Percentiles rank a stretch among this genome's conserved stretches.
Conservation (phyloP, 2,113 vertebrate species). For the Saimiri boliviensis region DNA sequence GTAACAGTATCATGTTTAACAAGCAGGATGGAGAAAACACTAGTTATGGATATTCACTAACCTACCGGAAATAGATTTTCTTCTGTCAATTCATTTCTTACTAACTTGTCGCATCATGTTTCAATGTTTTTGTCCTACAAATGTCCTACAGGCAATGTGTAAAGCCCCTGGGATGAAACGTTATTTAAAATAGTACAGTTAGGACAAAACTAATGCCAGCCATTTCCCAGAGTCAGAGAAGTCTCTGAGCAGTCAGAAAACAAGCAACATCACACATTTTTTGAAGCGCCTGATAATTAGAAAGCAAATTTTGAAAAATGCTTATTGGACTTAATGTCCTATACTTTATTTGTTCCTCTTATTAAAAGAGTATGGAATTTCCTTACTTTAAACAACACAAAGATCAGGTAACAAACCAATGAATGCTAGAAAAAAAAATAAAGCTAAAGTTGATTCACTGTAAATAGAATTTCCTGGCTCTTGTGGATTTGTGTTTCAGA, state of each 20-base stretch:
- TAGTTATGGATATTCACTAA: neutral
- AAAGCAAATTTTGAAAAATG: neutral
- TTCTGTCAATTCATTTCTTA: neutral
- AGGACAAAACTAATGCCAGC: neutral
- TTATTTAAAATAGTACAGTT: neutral
- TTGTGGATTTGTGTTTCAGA: neutral
- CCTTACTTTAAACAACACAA: neutral
- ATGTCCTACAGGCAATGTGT: neutral
- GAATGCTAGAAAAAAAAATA: neutral
- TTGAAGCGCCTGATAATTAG: neutral
- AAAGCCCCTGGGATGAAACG: neutral
- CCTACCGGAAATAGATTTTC: neutral
- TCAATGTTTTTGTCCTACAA: neutral
- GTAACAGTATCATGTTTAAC: neutral
- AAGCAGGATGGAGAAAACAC: neutral
- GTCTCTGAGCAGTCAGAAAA: neutral
- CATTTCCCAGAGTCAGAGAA: neutral
- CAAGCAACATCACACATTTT: neutral
- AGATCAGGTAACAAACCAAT: neutral
- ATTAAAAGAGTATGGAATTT: neutral
- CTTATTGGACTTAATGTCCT: neutral
- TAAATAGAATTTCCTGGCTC: neutral
- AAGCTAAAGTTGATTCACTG: neutral
- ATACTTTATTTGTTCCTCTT: neutral
- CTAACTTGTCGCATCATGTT: neutral